These are phyloP conservation scores for Penaeus indicus DNA, from an alignment of 1,140 invertebrate species.

Conservation along the genomic window DNA sequence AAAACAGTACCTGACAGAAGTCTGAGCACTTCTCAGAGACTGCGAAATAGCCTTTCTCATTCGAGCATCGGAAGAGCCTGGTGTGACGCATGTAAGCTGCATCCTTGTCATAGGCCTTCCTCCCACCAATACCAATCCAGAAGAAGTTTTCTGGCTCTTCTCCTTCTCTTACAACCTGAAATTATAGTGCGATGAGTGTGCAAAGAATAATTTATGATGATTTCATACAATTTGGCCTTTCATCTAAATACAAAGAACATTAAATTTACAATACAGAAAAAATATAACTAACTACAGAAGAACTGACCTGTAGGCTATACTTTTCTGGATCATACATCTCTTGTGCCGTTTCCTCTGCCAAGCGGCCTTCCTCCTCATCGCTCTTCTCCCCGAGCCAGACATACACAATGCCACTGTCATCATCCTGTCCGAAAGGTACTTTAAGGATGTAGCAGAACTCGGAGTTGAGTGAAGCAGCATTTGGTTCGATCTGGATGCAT, in stretches of 20 bases:
- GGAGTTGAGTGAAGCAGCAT: constrained; percentile 84
- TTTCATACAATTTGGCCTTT: too few relatives aligned
- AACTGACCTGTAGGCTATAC: constrained; percentile 62
- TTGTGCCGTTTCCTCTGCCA: constrained; percentile 94
- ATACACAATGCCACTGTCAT: constrained; percentile 94
- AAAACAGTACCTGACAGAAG: constrained; percentile 90
- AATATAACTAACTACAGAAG: neutral
- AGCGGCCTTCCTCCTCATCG: constrained; percentile 87
- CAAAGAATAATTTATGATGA: constrained; percentile 11
- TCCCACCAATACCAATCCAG: constrained; percentile 94
- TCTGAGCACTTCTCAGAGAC: constrained; percentile 99
- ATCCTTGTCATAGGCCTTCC: constrained; percentile 91
- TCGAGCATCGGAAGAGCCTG: constrained; percentile 96
- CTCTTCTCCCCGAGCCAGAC: constrained; percentile 96
- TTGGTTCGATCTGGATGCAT: constrained; percentile 89
- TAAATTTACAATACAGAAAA: too few relatives aligned
- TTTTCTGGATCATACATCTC: constrained; percentile 89
- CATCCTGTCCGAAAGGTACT: constrained; percentile 93
- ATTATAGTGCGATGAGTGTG: neutral
- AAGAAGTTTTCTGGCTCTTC: constrained; percentile 99
- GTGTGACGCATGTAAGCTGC: constrained; percentile 95
- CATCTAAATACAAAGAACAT: too few relatives aligned
- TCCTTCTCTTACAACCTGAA: constrained; percentile 92
- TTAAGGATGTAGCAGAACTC: constrained; percentile 92
- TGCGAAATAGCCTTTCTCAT: constrained; percentile 99